These are phyloP conservation scores for Alligator mississippiensis DNA, from an alignment of 2,113 vertebrate species.

Conservation along the genomic window DNA sequence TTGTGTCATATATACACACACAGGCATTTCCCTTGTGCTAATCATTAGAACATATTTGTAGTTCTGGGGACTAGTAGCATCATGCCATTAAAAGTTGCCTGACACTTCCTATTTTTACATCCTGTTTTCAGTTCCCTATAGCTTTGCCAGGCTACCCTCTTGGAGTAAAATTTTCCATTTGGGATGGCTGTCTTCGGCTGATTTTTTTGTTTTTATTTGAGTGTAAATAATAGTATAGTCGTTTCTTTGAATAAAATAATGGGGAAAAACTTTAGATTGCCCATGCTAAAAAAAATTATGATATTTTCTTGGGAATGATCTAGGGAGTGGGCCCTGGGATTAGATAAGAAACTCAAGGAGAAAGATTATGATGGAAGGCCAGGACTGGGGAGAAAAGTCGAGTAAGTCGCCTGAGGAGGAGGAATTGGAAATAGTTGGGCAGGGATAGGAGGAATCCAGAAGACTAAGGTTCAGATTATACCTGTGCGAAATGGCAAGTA, in stretches of 20 bases:
- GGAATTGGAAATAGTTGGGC: not conserved
- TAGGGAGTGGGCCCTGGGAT: not conserved
- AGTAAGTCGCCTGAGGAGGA: not conserved
- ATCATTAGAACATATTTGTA: not conserved
- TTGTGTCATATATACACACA: slow-evolving; percentile 2
- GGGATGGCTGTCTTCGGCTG: not conserved
- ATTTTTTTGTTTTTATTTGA: not conserved
- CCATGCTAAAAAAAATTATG: not conserved
- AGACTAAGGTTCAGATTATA: not conserved
- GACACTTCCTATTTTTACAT: not conserved
- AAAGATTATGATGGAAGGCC: not conserved
- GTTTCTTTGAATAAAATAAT: not conserved
- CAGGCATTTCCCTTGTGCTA: not conserved
- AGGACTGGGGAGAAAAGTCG: not conserved
- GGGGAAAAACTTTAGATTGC: too few relatives aligned
- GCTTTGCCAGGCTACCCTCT: not conserved
- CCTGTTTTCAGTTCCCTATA: not conserved
- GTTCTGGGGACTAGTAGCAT: not conserved
- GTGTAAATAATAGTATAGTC: not conserved
- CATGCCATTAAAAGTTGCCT: not conserved
- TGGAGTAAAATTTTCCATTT: not conserved
- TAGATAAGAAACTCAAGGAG: not conserved
- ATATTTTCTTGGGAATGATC: not conserved
- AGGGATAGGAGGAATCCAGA: not conserved
- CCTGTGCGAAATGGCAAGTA: too few relatives aligned